Evolutionary conservation across 2,888 invertebrate genomes (phyloP), one percentile per base, ranked within the genome.

Genomic region (Drosophila tripunctata): DNA sequence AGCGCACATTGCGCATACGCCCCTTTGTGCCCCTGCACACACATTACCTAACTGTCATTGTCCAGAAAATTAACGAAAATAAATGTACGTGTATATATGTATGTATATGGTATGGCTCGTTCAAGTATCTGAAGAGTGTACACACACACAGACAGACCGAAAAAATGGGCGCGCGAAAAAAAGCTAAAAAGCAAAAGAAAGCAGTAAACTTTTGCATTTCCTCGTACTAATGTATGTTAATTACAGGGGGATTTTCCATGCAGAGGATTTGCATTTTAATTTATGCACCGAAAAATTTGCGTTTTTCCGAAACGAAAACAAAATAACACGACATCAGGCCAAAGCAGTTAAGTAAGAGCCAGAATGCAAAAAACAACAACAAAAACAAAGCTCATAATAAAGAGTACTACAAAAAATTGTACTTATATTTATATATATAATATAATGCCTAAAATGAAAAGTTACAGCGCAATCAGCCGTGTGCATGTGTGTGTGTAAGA

Each of bases 201-300:
- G 67, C 41, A 41, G 68, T 75, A 84, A 79, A 81, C 55, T 78
- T 88, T 87, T 78, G 72, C 80, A 83, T 87, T 88, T 89, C 84
- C 87, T 89, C 87, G 87, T 88, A 87, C 89, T 90, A 91, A 90
- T 90, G 88, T 90, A 89, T 90, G 89, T 90, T 91, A 90, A 90
- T 91, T 90, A 90, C 88, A 89, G 82, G 82, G 84, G 82, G 79
- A 88, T 81, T 82, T 87, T 76, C 78, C 79, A 86, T 84, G 86
- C 88, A 76, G 75, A 77, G 84, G 81, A 87, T 88, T 89, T 89
- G 82, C 88, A 86, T 88, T 89, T 88, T 89, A 85, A 82, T 80
- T 80, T 84, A 84, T 88, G 84, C 84, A 67, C 78, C 71, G 75
- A 87, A 87, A 84, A 84, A 86, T 82, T 83, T 85, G 69, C 81